A percentile compares a stretch with the other conserved stretches of the same genome.
phyloP scores from a whole-genome alignment of 1,140 invertebrate species.

The Drosophila lini region DNA sequence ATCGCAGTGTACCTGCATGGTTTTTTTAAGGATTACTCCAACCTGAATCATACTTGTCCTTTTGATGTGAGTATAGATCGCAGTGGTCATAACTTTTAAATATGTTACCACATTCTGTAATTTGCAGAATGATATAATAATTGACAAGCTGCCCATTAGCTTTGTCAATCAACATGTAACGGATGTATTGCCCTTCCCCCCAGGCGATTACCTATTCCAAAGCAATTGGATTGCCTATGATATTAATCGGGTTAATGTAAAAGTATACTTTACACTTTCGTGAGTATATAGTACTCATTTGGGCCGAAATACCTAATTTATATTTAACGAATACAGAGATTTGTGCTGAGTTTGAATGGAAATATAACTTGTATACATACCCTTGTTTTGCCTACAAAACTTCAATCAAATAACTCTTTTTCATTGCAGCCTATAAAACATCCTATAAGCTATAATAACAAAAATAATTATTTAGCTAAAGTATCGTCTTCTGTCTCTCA shows the following conservation, averaged over 20 bases:
- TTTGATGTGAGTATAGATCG: not conserved
- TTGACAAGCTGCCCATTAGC: not conserved
- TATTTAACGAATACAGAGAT: not conserved
- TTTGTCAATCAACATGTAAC: not conserved
- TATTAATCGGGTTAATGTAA: not conserved
- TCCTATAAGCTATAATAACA: too few relatives aligned
- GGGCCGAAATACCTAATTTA: not conserved
- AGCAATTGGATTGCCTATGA: not conserved
- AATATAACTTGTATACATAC: not conserved
- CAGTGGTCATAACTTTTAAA: not conserved
- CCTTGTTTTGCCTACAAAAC: not conserved
- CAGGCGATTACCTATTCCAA: not conserved
- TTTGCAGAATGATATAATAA: not conserved
- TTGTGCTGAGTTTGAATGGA: not conserved
- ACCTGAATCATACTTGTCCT: not conserved
- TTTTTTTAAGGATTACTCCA: not conserved
- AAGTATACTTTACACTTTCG: not conserved
- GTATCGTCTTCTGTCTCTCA: too few relatives aligned
- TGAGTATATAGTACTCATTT: not conserved
- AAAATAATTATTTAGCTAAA: too few relatives aligned
- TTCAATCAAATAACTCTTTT: not conserved
- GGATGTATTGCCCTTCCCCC: not conserved
- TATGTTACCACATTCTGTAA: not conserved
- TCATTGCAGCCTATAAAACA: not conserved
- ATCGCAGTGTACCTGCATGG: not conserved